Percentiles rank a stretch among this genome's conserved stretches.
Evolutionary conservation across 53 echinoderm and acorn worm species (phyloP).

Genomic region (Pentamera pediparva): DNA sequence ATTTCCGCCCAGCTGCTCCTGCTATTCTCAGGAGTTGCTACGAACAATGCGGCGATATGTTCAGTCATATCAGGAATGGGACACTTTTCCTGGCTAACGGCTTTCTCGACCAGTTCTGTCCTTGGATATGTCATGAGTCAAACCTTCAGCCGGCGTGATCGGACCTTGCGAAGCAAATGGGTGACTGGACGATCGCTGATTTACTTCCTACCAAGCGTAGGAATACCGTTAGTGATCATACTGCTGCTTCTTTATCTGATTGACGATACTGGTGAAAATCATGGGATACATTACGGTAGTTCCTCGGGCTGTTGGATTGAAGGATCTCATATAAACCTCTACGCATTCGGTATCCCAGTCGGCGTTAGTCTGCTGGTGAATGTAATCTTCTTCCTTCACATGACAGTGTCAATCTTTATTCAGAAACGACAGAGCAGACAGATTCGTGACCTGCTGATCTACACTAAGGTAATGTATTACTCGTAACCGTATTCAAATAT

Average conservation of each 20-base stretch:
- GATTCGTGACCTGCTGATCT: not conserved
- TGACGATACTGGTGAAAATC: not conserved
- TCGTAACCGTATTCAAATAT: too few relatives aligned
- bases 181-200: too few relatives aligned
- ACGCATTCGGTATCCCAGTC: conserved; percentile 7
- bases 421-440: not conserved
- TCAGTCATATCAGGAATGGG: too few relatives aligned
- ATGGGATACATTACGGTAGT: conserved; percentile 4
- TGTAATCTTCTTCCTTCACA: not conserved
- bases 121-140: too few relatives aligned
- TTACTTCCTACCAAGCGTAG: too few relatives aligned
- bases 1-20: not conserved
- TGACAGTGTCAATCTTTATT: not conserved
- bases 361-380: not conserved
- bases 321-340: not conserved
- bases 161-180: too few relatives aligned
- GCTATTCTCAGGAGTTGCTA: not conserved
- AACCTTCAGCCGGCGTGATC: too few relatives aligned
- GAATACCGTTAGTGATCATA: too few relatives aligned
- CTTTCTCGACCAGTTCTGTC: too few relatives aligned
- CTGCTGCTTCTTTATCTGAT: not conserved
- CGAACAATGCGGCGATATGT: too few relatives aligned
- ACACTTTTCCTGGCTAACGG: too few relatives aligned
- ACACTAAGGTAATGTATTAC: conserved; percentile 1
- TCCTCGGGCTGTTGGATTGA: conserved; percentile 17